Conservation (phyloP, 2,113 vertebrate species). For the Campylomormyrus tamandua region DNA sequence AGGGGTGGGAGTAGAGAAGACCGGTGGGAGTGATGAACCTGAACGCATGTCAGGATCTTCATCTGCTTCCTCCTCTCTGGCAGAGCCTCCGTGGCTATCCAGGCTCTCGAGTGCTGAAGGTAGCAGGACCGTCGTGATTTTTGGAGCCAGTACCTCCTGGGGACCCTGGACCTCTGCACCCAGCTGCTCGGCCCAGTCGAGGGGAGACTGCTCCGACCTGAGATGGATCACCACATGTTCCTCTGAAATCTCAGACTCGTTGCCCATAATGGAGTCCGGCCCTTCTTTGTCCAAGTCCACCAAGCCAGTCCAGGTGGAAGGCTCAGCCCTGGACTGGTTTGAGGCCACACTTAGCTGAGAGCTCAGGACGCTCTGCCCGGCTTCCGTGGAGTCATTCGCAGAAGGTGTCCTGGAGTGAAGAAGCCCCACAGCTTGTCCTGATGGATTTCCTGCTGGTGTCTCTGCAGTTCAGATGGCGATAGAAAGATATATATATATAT, state of each 20-base stretch:
- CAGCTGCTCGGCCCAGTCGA: constrained; percentile 32
- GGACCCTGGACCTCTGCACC: neutral
- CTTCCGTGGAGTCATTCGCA: constrained; percentile 28
- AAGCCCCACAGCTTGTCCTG: constrained; percentile 27
- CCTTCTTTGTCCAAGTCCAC: constrained; percentile 46
- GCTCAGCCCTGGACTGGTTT: constrained; percentile 26
- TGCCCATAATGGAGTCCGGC: constrained; percentile 38
- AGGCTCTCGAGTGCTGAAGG: constrained; percentile 31
- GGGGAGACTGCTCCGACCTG: constrained; percentile 29
- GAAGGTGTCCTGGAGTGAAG: constrained; percentile 30
- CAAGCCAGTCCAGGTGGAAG: constrained; percentile 49
- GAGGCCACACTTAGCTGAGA: constrained; percentile 21
- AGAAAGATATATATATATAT: neutral
- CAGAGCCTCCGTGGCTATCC: constrained; percentile 49
- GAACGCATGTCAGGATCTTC: constrained; percentile 25
- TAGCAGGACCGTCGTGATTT: constrained; percentile 23
- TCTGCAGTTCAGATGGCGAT: constrained; percentile 13
- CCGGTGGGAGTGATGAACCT: constrained; percentile 23
- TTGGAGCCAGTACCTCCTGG: constrained; percentile 25
- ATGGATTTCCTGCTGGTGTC: constrained; percentile 36
- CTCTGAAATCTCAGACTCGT: constrained; percentile 60
- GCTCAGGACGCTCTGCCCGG: constrained; percentile 13
- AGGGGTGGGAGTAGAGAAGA: constrained; percentile 30
- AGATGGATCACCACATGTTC: constrained; percentile 59
- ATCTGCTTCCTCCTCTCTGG: constrained; percentile 41